phyloP scores from a whole-genome alignment of 2,113 vertebrate genomes.

The Oostethus manadensis region DNA sequence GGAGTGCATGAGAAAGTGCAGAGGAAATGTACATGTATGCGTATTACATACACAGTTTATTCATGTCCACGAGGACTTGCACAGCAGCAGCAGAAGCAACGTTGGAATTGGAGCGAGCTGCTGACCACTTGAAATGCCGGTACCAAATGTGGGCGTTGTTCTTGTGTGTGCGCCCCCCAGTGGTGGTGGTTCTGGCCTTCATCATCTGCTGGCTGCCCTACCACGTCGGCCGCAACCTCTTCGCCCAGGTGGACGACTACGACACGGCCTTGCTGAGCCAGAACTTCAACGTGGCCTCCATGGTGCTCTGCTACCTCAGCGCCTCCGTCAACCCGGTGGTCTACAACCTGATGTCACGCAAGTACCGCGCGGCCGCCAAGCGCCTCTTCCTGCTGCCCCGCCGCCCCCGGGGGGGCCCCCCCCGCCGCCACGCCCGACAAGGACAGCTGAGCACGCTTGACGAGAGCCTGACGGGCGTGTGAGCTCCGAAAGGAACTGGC shows the following conservation, averaged over 20 bases:
- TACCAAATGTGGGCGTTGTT: too few relatives aligned
- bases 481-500: constrained; percentile 20
- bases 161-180: constrained; percentile 42
- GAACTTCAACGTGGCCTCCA: constrained; percentile 82
- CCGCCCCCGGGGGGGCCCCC: constrained; percentile 19
- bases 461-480: constrained; percentile 60
- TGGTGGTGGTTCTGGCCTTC: constrained; percentile 82
- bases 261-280: constrained; percentile 77
- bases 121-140: too few relatives aligned
- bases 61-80: too few relatives aligned
- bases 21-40: too few relatives aligned
- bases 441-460: constrained; percentile 57
- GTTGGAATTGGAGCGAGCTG: too few relatives aligned
- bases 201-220: constrained; percentile 86
- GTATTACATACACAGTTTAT: too few relatives aligned
- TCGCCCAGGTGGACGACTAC: constrained; percentile 71
- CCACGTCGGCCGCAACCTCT: constrained; percentile 82
- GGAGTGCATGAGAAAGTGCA: too few relatives aligned
- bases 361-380: constrained; percentile 76
- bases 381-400: constrained; percentile 68
- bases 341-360: constrained; percentile 83
- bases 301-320: constrained; percentile 86
- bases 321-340: constrained; percentile 85
- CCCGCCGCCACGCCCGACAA: constrained; percentile 20
- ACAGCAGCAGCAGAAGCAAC: too few relatives aligned